Evolutionary conservation across 2,797 vertebrate species (phyloP), one percentile per base, ranked within the genome.

Genomic region (Poliocrania exsul): DNA sequence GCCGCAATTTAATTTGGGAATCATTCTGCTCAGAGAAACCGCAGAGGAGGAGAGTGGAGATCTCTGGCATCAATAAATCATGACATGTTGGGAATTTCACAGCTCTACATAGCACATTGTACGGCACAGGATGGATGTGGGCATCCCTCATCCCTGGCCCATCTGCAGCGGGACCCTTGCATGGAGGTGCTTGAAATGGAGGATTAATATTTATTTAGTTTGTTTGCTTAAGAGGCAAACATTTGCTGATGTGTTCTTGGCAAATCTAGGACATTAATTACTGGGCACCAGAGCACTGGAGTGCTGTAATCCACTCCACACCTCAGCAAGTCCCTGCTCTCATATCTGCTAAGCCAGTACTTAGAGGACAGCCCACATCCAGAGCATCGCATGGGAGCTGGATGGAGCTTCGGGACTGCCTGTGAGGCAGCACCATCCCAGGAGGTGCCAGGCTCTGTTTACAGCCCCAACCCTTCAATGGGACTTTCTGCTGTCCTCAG

Each of bases 1-100:
- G 75, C 84, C 0, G 20, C 86, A 84, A 94, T 96, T 94, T 77
- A 92, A 94, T 97, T 80, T 97, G 92, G 88, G 93, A 95, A 84
- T 85, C 73, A 23, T 90, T 90, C 58, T 5, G 42, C 91, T 69
- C 17, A 0, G 77, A 66, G 88, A 37, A 84, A 25, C 40, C 0
- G 8, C 56, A 15, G 84, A 82, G 81, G 86, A 95, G 81, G 81
- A 38, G 81, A 88, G 75, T 0, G 29, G 86, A 62, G 88, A 95
- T 53, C 66, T 81, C 56, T 46, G 86, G 67, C 92, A 88, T 71
- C 74, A 53, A 77, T 90, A 92, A 95, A 90, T 92, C 77, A 60
- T 7, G 8, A 29, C 31, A 40, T 20, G 71, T 4, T 80, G 94
- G 94, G 93, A 70, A 73, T 77, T 89, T 81, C 92, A 46, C 77